Percentiles rank a stretch among this genome's conserved stretches.
Evolutionary conservation across 2,888 invertebrate species (phyloP).

Genomic region (Nomada fabriciana): DNA sequence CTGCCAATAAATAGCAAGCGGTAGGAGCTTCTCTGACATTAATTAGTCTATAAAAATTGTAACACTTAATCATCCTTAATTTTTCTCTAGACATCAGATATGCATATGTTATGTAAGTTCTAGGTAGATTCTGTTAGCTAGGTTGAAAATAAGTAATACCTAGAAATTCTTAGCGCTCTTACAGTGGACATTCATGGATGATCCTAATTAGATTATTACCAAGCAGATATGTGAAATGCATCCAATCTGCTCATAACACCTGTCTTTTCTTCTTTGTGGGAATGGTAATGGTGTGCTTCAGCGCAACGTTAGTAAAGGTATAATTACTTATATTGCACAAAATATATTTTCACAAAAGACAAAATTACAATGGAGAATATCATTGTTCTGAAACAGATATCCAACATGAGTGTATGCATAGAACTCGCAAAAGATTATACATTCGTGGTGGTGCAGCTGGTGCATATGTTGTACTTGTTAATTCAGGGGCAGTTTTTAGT

Average conservation of each 20-base stretch:
- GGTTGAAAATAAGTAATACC: not conserved
- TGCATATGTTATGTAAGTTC: not conserved
- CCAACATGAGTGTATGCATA: not conserved
- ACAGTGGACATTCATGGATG: not conserved
- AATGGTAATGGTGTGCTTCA: not conserved
- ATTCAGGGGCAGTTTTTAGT: conserved; percentile 31
- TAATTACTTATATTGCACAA: no score
- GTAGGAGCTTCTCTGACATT: no score
- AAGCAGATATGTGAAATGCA: not conserved
- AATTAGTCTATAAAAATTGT: no score
- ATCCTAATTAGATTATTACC: not conserved
- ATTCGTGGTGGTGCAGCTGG: conserved; percentile 1
- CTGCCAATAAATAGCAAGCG: no score
- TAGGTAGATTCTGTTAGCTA: not conserved
- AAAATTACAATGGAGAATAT: no score
- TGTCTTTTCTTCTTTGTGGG: conserved; percentile 4
- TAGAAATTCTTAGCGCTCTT: not conserved
- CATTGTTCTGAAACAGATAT: conserved; percentile 1
- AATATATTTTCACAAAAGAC: no score
- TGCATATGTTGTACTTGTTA: conserved; percentile 12
- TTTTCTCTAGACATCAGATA: not conserved
- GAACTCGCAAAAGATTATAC: not conserved
- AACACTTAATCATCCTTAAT: no score
- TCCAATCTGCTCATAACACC: not conserved
- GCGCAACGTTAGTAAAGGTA: conserved; percentile 22